Conservation (phyloP, 2,113 vertebrate genomes). For the Petrocephalus microphthalmus region DNA sequence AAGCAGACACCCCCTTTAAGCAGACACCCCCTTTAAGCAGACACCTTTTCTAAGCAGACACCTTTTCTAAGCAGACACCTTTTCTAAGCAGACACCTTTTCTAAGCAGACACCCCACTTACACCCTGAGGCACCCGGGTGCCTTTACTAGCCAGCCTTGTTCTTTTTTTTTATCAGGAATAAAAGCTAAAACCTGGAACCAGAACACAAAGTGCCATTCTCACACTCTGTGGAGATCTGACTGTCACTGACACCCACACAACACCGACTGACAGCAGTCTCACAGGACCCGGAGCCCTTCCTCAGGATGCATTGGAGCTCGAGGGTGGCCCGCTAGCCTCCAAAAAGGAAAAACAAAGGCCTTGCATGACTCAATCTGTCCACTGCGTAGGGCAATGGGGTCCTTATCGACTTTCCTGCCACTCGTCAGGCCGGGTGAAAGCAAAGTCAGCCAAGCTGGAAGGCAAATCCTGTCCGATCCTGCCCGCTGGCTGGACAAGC, state of each 20-base stretch:
- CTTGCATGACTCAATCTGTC: conserved; percentile 1
- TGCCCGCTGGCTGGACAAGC: not conserved
- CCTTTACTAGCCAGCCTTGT: too few species aligned
- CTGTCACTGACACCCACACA: not conserved
- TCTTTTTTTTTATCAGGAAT: too few species aligned
- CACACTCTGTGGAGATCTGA: too few species aligned
- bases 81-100: too few species aligned
- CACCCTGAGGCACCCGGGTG: not conserved
- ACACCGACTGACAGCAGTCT: not conserved
- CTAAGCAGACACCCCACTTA: not conserved
- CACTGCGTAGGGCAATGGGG: not conserved
- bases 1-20: too few species aligned
- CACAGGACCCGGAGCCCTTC: not conserved
- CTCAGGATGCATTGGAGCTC: not conserved
- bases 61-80: too few species aligned
- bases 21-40: too few species aligned
- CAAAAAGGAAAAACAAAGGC: not conserved
- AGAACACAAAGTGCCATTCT: too few species aligned
- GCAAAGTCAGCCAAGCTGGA: not conserved
- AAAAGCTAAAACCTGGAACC: not conserved
- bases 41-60: too few species aligned
- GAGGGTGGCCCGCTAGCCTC: not conserved
- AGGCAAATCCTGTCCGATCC: not conserved
- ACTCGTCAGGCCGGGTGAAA: not conserved
- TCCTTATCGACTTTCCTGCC: conserved; percentile 14